phyloP scores from a whole-genome alignment of 2,113 vertebrate species.

The Antechinus flavipes region DNA sequence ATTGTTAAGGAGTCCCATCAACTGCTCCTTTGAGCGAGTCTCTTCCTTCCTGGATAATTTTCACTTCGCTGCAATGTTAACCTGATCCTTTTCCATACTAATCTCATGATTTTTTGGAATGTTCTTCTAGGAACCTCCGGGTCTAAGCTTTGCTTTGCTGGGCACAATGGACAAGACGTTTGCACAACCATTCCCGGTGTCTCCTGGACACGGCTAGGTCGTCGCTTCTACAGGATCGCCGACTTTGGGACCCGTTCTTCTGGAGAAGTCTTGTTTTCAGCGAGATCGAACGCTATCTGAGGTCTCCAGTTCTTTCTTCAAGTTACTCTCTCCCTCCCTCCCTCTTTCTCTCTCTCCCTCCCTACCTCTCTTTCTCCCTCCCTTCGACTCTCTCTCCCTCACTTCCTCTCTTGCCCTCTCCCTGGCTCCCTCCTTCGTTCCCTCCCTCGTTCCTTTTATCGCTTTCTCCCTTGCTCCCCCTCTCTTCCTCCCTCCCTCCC shows the following conservation, averaged over 20 bases:
- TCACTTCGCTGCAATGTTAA: neutral
- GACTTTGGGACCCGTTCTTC: neutral
- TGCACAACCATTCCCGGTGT: no score
- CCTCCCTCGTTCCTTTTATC: no score
- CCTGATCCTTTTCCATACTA: neutral
- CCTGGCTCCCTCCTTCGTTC: no score
- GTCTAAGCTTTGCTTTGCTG: neutral
- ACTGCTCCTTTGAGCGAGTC: neutral
- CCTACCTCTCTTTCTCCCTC: neutral
- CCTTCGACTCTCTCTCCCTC: no score
- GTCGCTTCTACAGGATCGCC: no score
- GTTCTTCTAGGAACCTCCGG: neutral
- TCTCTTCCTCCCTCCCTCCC: no score
- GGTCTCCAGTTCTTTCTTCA: neutral
- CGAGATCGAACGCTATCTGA: rapidly evolving
- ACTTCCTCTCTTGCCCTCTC: no score
- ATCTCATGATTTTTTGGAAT: neutral
- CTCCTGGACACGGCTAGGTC: neutral
- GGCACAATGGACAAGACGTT: neutral
- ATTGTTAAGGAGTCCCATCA: no score
- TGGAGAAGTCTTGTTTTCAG: neutral
- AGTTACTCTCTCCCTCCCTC: neutral
- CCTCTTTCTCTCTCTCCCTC: no score
- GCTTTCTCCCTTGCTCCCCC: no score
- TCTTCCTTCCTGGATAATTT: neutral